A percentile compares a stretch with the other conserved stretches of the same genome.
These are phyloP conservation scores for Acomys russatus DNA, from an alignment of 2,797 vertebrate genomes.

Conservation along the genomic window DNA sequence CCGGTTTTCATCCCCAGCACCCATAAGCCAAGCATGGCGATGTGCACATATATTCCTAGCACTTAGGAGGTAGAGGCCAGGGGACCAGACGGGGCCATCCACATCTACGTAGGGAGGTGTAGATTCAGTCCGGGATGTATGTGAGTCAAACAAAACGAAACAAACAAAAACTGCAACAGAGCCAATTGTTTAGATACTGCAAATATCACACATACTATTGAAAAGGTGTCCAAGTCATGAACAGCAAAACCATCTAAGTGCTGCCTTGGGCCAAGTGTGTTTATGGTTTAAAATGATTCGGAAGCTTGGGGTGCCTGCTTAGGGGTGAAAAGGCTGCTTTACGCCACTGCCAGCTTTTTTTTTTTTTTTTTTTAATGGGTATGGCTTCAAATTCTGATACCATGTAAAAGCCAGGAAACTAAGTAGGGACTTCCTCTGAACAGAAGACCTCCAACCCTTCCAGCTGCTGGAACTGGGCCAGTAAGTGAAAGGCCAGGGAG, in stretches of 20 bases:
- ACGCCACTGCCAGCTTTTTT: background rate
- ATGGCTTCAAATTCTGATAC: background rate
- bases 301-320: conserved; percentile 19
- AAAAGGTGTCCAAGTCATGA: background rate
- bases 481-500: background rate
- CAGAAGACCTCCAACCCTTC: background rate
- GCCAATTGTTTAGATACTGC: background rate
- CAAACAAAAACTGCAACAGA: background rate
- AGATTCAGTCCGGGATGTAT: background rate
- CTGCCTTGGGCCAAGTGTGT: background rate
- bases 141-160: background rate
- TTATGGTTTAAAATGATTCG: conserved; percentile 1
- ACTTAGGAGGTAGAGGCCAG: background rate
- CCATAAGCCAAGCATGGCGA: background rate
- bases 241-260: background rate
- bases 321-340: background rate
- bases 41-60: too few species aligned
- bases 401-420: conserved; percentile 32
- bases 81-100: too few species aligned
- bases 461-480: background rate
- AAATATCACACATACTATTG: conserved; percentile 38
- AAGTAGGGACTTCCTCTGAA: conserved; percentile 36
- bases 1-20: background rate
- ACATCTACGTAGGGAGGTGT: background rate
- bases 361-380: background rate